Conservation (phyloP, 2,888 invertebrate genomes). For the Camptogramma bilineatum region DNA sequence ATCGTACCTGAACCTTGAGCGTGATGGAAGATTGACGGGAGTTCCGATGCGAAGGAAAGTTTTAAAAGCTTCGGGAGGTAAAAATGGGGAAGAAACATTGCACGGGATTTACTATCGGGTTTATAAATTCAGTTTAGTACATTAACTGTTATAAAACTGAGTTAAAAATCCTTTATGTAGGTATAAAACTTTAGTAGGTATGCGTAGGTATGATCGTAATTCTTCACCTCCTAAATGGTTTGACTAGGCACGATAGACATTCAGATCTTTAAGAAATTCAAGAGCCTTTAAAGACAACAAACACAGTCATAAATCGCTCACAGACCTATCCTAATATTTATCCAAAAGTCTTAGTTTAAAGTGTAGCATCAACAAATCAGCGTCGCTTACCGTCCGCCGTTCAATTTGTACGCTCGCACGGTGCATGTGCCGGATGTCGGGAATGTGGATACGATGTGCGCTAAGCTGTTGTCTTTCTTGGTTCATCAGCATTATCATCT, state of each 20-base stretch:
- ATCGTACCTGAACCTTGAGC: constrained; percentile 47
- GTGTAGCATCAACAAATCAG: constrained; percentile 71
- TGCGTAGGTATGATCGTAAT: no score
- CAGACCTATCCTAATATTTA: constrained; percentile 42
- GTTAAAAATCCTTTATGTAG: no score
- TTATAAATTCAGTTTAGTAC: no score
- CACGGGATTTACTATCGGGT: neutral
- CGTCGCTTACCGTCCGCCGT: constrained; percentile 78
- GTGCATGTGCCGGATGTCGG: constrained; percentile 52
- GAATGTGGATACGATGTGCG: constrained; percentile 29
- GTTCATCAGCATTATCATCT: neutral
- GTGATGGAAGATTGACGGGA: constrained; percentile 31
- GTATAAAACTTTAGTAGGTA: no score
- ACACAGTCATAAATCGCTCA: constrained; percentile 28
- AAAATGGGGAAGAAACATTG: constrained; percentile 19
- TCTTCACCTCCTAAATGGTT: no score
- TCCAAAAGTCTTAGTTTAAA: constrained; percentile 39
- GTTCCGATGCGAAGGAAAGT: constrained; percentile 20
- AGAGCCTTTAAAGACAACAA: no score
- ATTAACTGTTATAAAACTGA: no score
- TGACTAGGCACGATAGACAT: no score
- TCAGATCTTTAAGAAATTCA: no score
- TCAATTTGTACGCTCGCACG: constrained; percentile 76
- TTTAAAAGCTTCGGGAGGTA: constrained; percentile 32
- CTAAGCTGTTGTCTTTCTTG: neutral